These are phyloP conservation scores for Lepidothrix coronata DNA, from an alignment of 2,113 vertebrate species.

Conservation along the genomic window DNA sequence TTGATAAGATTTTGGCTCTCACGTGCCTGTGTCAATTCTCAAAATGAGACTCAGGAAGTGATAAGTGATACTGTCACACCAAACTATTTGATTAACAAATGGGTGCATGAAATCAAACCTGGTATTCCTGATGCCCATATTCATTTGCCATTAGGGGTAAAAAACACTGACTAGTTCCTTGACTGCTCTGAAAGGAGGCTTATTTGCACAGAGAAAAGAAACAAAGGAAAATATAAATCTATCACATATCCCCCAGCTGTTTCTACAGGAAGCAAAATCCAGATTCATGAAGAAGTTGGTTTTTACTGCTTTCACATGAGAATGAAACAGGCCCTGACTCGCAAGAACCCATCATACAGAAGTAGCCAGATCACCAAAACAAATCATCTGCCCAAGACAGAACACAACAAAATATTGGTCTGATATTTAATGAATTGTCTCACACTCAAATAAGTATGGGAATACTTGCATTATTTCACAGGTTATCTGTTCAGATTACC, in stretches of 20 bases:
- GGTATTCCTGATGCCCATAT: neutral
- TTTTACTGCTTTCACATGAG: neutral
- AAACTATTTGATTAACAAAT: neutral
- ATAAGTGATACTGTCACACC: neutral
- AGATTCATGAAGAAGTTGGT: neutral
- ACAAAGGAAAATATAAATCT: neutral
- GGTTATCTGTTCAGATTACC: neutral
- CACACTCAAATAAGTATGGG: neutral
- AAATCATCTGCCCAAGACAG: neutral
- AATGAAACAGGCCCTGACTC: neutral
- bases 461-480: neutral
- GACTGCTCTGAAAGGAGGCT: neutral
- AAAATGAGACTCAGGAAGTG: neutral
- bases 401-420: neutral
- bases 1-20: neutral
- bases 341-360: neutral
- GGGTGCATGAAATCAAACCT: neutral
- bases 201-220: neutral
- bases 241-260: neutral
- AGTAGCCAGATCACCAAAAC: neutral
- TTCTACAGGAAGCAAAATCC: neutral
- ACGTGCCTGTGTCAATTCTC: neutral
- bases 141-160: neutral
- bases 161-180: neutral
- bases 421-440: neutral